Evolutionary conservation across 2,113 vertebrate species (phyloP), one percentile per base, ranked within the genome.

Genomic region (Lampris megalopsis): DNA sequence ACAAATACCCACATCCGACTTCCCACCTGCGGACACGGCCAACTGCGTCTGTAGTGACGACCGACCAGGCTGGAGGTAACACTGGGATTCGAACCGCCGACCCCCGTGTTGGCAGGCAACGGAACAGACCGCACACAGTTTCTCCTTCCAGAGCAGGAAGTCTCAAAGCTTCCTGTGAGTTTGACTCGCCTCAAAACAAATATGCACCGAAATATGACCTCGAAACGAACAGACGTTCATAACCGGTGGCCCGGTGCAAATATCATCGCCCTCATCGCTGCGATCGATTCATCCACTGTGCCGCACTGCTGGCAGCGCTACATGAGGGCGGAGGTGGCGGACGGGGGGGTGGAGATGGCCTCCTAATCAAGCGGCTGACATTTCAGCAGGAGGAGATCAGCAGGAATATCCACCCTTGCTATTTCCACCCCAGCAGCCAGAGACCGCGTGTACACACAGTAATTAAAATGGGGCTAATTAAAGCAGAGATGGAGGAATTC

Each of bases 381-480:
- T 86, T 91, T 88, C 63, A n/a, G 56, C 13, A 11, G 13, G 50
- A 61, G 47, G 43, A 67, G 78, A 81, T 86, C 88, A 77, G 76
- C 80, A 72, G 85, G 69, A 67, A 80, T 53, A 10, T 10, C 37
- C 61, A 42, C 49, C 48, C 24, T 49, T 53, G 48, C 61, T 73
- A 65, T 83, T 81, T 79, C 52, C 75, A 67, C 58, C 58, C 13
- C 66, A 2, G 72, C 77, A 43, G 9, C 67, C 67, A n/a, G 68
- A 72, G 71, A 58, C 62, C 1, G 11, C 77, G 61, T 59, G 70
- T 68, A 70, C 77, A 68, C 63, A 1, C 72, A 38, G 80, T 87
- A 80, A 88, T 92, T 86, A 89, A 91, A 86, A 86, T 45, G 24
- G 70, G 60, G 67, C 68, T 90, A 92, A 93, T 92, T 88, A 93